phyloP scores from a whole-genome alignment of 2,113 vertebrate species.

The Hipposideros armiger region DNA sequence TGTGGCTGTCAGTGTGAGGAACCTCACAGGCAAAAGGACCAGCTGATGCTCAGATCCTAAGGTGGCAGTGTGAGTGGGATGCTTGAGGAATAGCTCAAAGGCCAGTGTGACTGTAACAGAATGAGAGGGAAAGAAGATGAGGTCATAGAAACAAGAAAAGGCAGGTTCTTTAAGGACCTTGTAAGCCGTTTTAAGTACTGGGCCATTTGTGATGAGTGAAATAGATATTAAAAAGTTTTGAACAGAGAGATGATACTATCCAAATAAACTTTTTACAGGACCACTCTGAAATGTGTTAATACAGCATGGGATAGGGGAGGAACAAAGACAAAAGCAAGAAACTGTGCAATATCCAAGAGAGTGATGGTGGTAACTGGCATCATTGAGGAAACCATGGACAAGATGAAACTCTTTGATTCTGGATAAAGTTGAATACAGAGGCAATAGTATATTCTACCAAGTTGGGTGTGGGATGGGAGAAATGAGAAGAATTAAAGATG shows the following conservation, averaged over 20 bases:
- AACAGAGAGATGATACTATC: neutral
- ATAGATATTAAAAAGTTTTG: neutral
- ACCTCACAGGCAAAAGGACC: neutral
- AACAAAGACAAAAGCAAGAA: neutral
- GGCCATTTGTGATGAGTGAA: neutral
- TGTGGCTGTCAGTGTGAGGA: neutral
- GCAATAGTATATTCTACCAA: neutral
- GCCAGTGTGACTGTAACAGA: neutral
- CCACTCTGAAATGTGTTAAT: neutral
- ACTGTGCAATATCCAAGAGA: neutral
- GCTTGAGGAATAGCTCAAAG: neutral
- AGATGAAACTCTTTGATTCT: neutral
- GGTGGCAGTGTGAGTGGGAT: fast-evolving
- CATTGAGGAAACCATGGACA: neutral
- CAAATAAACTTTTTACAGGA: neutral
- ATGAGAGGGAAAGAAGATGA: neutral
- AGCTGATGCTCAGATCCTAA: neutral
- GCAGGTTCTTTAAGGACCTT: neutral
- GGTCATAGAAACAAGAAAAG: neutral
- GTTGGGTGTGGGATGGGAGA: neutral
- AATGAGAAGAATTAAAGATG: neutral
- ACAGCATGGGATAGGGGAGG: neutral
- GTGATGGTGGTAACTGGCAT: neutral
- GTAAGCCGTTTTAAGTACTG: neutral
- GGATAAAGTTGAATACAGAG: neutral